Evolutionary conservation across 2,888 invertebrate species (phyloP), one percentile per base, ranked within the genome.

Genomic region (Athetis lepigone): DNA sequence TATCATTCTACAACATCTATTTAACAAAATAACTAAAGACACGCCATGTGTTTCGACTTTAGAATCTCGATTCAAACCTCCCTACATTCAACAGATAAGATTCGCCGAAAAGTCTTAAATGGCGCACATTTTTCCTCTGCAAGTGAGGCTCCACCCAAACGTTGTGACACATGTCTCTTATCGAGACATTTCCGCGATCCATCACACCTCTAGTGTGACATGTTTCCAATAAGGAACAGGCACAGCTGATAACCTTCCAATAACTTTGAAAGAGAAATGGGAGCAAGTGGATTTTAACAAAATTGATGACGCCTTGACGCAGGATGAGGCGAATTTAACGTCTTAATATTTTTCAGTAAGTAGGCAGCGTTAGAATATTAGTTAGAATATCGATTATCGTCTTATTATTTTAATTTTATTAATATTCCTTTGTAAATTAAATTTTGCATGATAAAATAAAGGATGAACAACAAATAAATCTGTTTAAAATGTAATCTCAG

Each of bases 211-310:
- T 37, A 46, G 56, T 56, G 75, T 84, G 88, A 86, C 84, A 87
- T 86, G 84, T 84, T 85, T 82, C 82, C 83, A 85, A 84, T 85
- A 84, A 79, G 78, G 60, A 74, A 75, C 73, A 75, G 65, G 67
- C 46, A 49, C 66, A 54, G 67, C 70, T 70, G 80, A 78, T 77
- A 78, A 63, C 71, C 59, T 50, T 61, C 68, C 81, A 77, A 80
- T 79, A 81, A 81, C 74, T 79, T 79, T 58, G 37, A 68, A 60
- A 45, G 42, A 75, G 63, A 63, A 68, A 73, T 70, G 64, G 59
- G 51, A 29, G 57, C 62, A 51, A 77, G 61, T 61, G 59, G 70
- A 70, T 79, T 77, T 73, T 75, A 77, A 73, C 69, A 59, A 66
- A 75, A 62, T 76, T 64, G 52, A 59, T 51, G 60, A 61, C 55